Evolutionary conservation across 2,113 vertebrate species (phyloP), one percentile per base, ranked within the genome.

Genomic region (Pollimyrus isidori): DNA sequence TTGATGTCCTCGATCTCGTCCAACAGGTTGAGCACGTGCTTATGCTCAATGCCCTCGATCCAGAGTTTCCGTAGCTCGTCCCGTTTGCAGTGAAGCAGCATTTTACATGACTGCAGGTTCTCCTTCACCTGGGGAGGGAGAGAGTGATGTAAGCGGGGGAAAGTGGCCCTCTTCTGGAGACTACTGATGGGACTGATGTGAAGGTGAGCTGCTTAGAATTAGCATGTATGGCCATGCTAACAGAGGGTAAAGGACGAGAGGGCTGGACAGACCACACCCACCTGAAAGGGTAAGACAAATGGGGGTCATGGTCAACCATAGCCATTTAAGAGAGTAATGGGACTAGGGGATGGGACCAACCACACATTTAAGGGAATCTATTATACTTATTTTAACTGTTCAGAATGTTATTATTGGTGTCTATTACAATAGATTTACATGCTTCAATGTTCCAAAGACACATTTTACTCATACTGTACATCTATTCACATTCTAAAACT

Each of bases 1-100:
- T 99, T 99, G 94, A 99, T 99, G 93, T 97, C 98, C 95, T 99
- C 98, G 0, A 99, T 99, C 93, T 99, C 98, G 35, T 99, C 98
- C 94, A 99, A 94, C 87, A 99, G 95, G 93, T 98, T 97, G 62
- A 99, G 95, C 56, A 99, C 98, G 0, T 99, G 98, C 91, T 99
- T 99, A 93, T 99, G 98, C 89, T 99, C 98, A 6, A 99, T 98
- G 23, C 98, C 98, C 92, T 99, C 98, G 6, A 99, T 99, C 98
- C 98, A 99, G 89, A 99, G 94, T 91, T 99, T 99, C 93, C 98
- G 96, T 91, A 99, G 93, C 92, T 99, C 98, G 2, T 99, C 98
- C 84, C 98, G 93, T 91, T 99, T 99, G 94, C 98, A 99, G 45
- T 99, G 98, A 46, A 99, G 96, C 56, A 99, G 96, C 98, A 99